Evolutionary conservation across 2,888 invertebrate species (phyloP).

Genomic region (Acronicta alni): DNA sequence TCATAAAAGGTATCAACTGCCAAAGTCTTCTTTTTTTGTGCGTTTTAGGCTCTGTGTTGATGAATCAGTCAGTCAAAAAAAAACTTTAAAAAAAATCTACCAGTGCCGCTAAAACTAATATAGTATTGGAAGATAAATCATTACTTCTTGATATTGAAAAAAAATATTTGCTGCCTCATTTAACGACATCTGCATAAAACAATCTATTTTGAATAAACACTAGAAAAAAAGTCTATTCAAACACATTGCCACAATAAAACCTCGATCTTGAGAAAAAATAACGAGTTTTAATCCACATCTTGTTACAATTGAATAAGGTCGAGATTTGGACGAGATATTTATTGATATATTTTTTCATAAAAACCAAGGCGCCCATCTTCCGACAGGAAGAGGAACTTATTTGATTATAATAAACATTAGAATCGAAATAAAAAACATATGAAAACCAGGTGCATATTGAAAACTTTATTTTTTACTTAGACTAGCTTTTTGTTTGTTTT

Average conservation of each 20-base stretch:
- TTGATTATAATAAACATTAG: slow-evolving; percentile 87
- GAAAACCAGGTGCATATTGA: slow-evolving; percentile 81
- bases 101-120: too few relatives aligned
- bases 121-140: background rate
- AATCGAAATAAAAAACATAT: slow-evolving; percentile 76
- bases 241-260: slow-evolving; percentile 82
- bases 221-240: slow-evolving; percentile 70
- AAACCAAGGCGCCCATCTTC: slow-evolving; percentile 84
- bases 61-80: too few relatives aligned
- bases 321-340: slow-evolving; percentile 53
- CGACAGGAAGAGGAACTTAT: slow-evolving; percentile 88
- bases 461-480: slow-evolving; percentile 75
- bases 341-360: slow-evolving; percentile 62
- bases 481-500: slow-evolving; percentile 76
- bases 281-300: slow-evolving; percentile 21
- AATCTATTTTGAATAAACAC: slow-evolving; percentile 76
- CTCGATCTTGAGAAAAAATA: slow-evolving; percentile 54
- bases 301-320: slow-evolving; percentile 58
- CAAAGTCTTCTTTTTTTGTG: too few relatives aligned
- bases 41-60: too few relatives aligned
- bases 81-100: too few relatives aligned
- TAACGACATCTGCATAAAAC: slow-evolving; percentile 81
- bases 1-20: too few relatives aligned
- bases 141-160: background rate
- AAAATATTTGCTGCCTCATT: slow-evolving; percentile 43